Conservation (phyloP, 2,888 invertebrate species). For the Apamea sordens region DNA sequence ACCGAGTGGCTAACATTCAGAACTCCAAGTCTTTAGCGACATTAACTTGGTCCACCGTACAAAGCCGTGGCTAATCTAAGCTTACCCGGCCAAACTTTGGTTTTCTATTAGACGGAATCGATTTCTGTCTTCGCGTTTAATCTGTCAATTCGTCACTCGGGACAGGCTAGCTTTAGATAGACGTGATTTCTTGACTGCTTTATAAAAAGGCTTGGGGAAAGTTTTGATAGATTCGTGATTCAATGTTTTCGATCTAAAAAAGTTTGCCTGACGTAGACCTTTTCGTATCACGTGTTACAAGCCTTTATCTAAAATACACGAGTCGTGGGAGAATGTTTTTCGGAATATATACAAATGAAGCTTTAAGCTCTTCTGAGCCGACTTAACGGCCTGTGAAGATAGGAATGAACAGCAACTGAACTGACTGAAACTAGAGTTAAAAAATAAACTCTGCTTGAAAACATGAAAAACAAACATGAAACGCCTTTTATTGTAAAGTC, state of each 20-base stretch:
- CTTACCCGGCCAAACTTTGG: constrained; percentile 72
- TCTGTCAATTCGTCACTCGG: constrained; percentile 60
- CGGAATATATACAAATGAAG: constrained; percentile 33
- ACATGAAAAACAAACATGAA: constrained; percentile 33
- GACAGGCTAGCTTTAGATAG: constrained; percentile 39
- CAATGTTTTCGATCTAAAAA: constrained; percentile 42
- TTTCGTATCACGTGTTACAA: constrained; percentile 37
- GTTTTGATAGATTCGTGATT: constrained; percentile 55
- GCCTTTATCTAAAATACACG: constrained; percentile 40
- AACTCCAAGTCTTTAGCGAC: constrained; percentile 71
- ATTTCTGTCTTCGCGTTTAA: constrained; percentile 63
- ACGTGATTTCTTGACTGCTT: constrained; percentile 47
- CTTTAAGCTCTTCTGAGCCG: constrained; percentile 27
- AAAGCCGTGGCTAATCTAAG: constrained; percentile 75
- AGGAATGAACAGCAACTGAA: constrained; percentile 24
- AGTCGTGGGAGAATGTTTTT: constrained; percentile 18
- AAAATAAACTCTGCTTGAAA: constrained; percentile 39
- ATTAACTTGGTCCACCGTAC: constrained; percentile 72
- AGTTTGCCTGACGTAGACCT: constrained; percentile 30
- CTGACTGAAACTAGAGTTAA: constrained; percentile 36
- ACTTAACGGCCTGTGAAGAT: constrained; percentile 55
- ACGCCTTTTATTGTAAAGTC: constrained; percentile 16
- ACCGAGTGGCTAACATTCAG: constrained; percentile 59
- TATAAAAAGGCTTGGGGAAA: constrained; percentile 39
- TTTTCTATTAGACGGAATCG: constrained; percentile 72